phyloP scores from a whole-genome alignment of 2,113 vertebrate genomes.

The Syngnathus scovelli region DNA sequence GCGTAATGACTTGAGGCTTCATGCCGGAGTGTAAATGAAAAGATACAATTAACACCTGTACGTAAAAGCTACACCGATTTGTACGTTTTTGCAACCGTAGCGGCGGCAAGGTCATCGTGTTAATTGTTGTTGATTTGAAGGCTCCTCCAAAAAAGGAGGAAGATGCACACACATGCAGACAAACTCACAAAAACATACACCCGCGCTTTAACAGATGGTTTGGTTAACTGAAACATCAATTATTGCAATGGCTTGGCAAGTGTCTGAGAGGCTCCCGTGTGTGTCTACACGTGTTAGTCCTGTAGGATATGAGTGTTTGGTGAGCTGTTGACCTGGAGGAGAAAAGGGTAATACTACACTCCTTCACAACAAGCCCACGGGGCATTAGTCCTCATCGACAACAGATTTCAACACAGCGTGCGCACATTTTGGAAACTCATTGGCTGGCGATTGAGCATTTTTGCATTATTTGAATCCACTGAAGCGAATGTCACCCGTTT shows the following conservation, averaged over 20 bases:
- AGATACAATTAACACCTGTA: slow-evolving; percentile 22
- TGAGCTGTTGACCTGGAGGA: slow-evolving; percentile 68
- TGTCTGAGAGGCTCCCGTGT: slow-evolving; percentile 37
- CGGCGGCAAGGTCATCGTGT: slow-evolving; percentile 23
- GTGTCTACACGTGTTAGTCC: slow-evolving; percentile 41
- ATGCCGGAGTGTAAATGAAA: slow-evolving; percentile 34
- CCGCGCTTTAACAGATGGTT: slow-evolving; percentile 70
- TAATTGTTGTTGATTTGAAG: slow-evolving; percentile 40
- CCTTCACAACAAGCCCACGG: slow-evolving; percentile 61
- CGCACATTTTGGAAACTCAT: slow-evolving; percentile 28
- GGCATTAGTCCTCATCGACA: slow-evolving; percentile 55
- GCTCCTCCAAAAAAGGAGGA: slow-evolving; percentile 12
- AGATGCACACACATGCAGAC: slow-evolving; percentile 8
- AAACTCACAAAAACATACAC: slow-evolving; percentile 16
- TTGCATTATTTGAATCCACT: not conserved
- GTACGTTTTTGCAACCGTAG: slow-evolving; percentile 15
- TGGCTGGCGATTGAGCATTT: slow-evolving; percentile 14
- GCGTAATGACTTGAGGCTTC: slow-evolving; percentile 42
- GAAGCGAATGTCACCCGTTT: not conserved
- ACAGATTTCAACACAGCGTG: slow-evolving; percentile 63
- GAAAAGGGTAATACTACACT: slow-evolving; percentile 68
- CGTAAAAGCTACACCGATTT: slow-evolving; percentile 7
- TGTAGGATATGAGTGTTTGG: slow-evolving; percentile 64
- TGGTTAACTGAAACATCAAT: slow-evolving; percentile 74
- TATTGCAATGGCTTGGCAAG: slow-evolving; percentile 70